phyloP scores from a whole-genome alignment of 2,113 vertebrate genomes.

The Dissostichus mawsoni region DNA sequence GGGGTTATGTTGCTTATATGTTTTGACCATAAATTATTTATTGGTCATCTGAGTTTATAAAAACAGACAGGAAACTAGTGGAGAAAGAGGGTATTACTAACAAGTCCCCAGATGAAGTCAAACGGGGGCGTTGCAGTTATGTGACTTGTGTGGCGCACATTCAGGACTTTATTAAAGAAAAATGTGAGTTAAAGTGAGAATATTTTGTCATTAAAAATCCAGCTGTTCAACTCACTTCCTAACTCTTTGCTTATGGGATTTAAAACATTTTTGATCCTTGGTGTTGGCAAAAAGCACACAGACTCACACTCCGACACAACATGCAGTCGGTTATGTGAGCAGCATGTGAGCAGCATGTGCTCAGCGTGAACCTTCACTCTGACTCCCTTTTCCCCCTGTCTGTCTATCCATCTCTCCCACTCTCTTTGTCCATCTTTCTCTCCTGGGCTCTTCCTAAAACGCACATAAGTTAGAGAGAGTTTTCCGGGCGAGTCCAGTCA shows the following conservation, averaged over 20 bases:
- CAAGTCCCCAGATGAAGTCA: not conserved
- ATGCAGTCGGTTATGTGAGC: slow-evolving; percentile 60
- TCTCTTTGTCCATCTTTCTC: slow-evolving; percentile 46
- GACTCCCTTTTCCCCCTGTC: slow-evolving; percentile 35
- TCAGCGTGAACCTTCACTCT: slow-evolving; percentile 66
- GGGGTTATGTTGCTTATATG: not conserved
- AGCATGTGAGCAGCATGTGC: slow-evolving; percentile 70
- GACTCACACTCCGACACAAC: slow-evolving; percentile 56
- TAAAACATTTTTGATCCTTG: slow-evolving; percentile 12
- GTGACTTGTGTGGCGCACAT: not conserved
- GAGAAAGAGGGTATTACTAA: not conserved
- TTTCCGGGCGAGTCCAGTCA: slow-evolving; percentile 68
- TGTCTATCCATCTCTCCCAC: slow-evolving; percentile 62
- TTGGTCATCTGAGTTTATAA: not conserved
- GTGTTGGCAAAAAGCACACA: slow-evolving; percentile 31
- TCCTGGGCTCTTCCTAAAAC: slow-evolving; percentile 2
- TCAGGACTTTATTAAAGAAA: not conserved
- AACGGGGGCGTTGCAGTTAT: not conserved
- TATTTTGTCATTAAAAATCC: not conserved
- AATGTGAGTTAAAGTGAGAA: not conserved
- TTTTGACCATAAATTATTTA: not conserved
- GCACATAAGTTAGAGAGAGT: slow-evolving; percentile 32
- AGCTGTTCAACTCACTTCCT: not conserved
- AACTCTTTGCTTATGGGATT: slow-evolving; percentile 10
- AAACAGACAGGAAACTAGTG: not conserved